phyloP scores from a whole-genome alignment of 2,113 vertebrate species.

The Sarotherodon lohbergeri region DNA sequence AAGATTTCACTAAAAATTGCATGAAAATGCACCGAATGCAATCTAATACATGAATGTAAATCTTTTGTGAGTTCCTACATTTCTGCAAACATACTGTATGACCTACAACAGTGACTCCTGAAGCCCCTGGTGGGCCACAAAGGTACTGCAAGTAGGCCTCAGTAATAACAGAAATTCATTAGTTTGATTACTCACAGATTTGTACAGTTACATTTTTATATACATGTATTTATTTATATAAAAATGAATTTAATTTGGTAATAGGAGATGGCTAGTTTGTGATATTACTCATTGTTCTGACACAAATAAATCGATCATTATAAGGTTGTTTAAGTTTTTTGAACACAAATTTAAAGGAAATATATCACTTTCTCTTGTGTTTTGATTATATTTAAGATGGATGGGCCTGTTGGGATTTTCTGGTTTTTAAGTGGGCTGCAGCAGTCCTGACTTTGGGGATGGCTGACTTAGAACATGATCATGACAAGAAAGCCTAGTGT shows the following conservation, averaged over 20 bases:
- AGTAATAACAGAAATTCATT: neutral
- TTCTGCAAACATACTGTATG: neutral
- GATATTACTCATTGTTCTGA: neutral
- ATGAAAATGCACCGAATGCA: neutral
- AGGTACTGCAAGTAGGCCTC: neutral
- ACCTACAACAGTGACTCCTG: neutral
- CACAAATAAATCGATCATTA: neutral
- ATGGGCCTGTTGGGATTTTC: fast-evolving
- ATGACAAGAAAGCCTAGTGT: neutral
- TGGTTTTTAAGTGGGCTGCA: neutral
- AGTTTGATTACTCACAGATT: neutral
- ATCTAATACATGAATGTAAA: neutral
- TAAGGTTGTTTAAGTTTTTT: neutral
- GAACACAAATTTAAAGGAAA: neutral
- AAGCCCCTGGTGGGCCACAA: neutral
- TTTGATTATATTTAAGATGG: neutral
- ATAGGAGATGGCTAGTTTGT: neutral
- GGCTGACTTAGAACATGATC: neutral
- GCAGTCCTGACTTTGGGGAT: neutral
- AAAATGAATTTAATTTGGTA: neutral
- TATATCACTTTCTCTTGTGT: neutral
- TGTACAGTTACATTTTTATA: neutral
- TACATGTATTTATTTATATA: neutral
- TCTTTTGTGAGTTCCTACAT: neutral
- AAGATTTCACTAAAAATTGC: neutral